Base-by-base conservation (phyloP, 2,888 invertebrate species). In the Cartodere bifasciata region DNA sequence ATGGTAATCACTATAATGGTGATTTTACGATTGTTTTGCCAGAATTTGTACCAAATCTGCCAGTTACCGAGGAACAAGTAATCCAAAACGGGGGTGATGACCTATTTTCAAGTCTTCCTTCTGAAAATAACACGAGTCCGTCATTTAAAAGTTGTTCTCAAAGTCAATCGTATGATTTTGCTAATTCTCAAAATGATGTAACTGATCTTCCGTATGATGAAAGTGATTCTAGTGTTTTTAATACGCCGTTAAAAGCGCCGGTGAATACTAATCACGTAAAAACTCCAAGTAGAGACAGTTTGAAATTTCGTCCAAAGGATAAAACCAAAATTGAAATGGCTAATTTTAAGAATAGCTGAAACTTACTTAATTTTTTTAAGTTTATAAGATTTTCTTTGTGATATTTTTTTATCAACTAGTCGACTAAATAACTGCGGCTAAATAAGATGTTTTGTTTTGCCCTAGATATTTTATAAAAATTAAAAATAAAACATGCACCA, bases 291-390 rank as follows among this genome's bases (percentile, higher is more conserved):
- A n/a, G n/a, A n/a, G n/a, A n/a, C n/a, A n/a, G n/a, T n/a, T n/a
- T n/a, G n/a, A n/a, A n/a, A n/a, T n/a, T n/a, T n/a, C n/a, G 44
- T 45, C 34, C 23, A 31, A 20, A 29, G 32, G 27, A n/a, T 16
- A 23, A 2, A 36, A 38, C 17, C 12, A 29, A 29, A 36, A 37
- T 56, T 44, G 55, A 55, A 48, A 46, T 55, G 50, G 49, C 53
- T 40, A 46, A 42, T 43, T 48, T 56, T 35, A 45, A 44, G 24
- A 48, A 50, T 43, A 53, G 53, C 46, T 56, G 55, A 56, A 44
- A 46, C 41, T 35, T 41, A 38, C 35, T 43, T 29, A 35, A 35
- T 25, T 23, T 34, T 35, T 14, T 31, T 28, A 13, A 24, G 11
- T 14, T 27, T 7, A 10, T 28, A 10, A 23, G 24, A 23, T 9